Evolutionary conservation across 2,888 invertebrate species (phyloP).

Genomic region (Allacma fusca): DNA sequence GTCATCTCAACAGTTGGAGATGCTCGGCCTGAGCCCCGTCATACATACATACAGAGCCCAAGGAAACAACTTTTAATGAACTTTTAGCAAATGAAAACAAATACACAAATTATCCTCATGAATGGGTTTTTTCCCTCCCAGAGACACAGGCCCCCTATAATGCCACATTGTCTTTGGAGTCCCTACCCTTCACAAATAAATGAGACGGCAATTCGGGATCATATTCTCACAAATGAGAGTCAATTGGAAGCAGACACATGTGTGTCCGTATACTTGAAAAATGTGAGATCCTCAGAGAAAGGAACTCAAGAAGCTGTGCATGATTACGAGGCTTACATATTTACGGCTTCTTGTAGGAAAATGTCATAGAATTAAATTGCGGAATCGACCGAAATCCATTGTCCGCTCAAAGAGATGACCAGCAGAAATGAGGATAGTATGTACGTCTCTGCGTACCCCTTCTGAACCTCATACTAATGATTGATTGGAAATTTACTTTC

Average conservation of each 20-base stretch:
- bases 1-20: no score
- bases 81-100: conserved; percentile 2
- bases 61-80: not conserved
- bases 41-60: not conserved
- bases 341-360: not conserved
- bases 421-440: conserved; percentile 4
- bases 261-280: no score
- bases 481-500: conserved; percentile 4
- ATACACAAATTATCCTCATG: not conserved
- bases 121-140: not conserved
- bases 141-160: not conserved
- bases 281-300: no score
- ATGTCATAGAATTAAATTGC: conserved; percentile 2
- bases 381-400: not conserved
- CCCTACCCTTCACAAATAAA: not conserved
- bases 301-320: no score
- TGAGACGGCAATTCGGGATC: not conserved
- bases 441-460: not conserved
- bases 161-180: not conserved
- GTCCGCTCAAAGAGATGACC: not conserved
- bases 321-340: not conserved
- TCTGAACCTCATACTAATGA: not conserved
- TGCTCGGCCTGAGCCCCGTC: no score
- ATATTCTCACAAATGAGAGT: no score
- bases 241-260: no score